These are phyloP conservation scores for Decapterus maruadsi DNA, from an alignment of 2,797 vertebrate species.

Conservation along the genomic window DNA sequence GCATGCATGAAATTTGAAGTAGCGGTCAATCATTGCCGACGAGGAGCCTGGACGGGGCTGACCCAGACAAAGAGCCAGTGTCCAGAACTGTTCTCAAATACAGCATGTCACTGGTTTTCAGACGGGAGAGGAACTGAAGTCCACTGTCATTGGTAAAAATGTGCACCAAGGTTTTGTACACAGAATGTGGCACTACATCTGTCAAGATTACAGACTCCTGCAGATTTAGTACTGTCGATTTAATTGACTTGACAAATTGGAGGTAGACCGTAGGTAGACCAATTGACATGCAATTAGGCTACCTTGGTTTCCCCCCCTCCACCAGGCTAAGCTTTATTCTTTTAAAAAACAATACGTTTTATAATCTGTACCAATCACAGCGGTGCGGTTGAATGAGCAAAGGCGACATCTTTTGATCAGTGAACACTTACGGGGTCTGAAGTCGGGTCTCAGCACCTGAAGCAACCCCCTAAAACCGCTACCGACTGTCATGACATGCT, in stretches of 20 bases:
- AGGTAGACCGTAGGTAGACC: too few relatives aligned
- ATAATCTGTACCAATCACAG: too few relatives aligned
- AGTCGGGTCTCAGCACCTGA: too few relatives aligned
- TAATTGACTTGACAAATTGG: neutral
- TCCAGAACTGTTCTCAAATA: constrained; percentile 31
- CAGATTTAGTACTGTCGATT: neutral
- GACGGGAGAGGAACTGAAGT: constrained; percentile 15
- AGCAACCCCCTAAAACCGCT: too few relatives aligned
- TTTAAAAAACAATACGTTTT: too few relatives aligned
- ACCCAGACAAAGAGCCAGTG: constrained; percentile 31
- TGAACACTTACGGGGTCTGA: too few relatives aligned
- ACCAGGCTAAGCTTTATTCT: too few relatives aligned
- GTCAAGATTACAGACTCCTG: neutral
- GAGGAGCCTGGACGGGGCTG: constrained; percentile 28
- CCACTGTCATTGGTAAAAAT: neutral
- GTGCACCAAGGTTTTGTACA: neutral
- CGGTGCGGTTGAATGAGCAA: too few relatives aligned
- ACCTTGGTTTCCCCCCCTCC: too few relatives aligned
- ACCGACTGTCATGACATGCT: too few relatives aligned
- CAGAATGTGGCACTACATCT: neutral
- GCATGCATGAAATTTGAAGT: constrained; percentile 68
- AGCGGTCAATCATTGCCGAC: constrained; percentile 58
- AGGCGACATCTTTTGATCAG: too few relatives aligned
- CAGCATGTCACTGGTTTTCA: constrained; percentile 32
- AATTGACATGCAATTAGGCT: too few relatives aligned